Base-by-base conservation (phyloP, 2,888 invertebrate genomes). In the Notocelia uddmanniana region DNA sequence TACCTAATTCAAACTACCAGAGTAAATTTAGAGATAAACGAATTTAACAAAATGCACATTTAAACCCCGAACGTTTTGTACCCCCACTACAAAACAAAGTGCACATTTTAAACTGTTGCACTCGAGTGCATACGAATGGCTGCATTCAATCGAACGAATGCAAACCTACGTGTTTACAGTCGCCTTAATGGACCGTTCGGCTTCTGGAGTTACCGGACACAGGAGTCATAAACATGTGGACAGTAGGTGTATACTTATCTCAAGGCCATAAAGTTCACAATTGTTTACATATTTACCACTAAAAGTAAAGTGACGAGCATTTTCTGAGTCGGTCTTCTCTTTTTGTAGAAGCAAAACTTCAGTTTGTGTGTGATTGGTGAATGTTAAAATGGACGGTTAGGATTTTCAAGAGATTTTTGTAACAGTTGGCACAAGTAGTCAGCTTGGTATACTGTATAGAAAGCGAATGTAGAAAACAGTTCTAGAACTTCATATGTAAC, bases 21-120 rank as follows among this genome's bases (percentile, higher is more conserved):
- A n/a, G n/a, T 31, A 31, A 31, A 31, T 2, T 31, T 31, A 6
- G 8, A 9, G 31, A 31, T 31, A 31, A 31, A 6, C 5, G 6
- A 41, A 13, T 21, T 21, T 58, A 21, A 19, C 3, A 2, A 15
- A 26, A 37, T 15, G 72, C 72, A 62, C 62, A 34, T 54, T 57
- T 9, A 31, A 1, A 34, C 19, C 15, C 15, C 19, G 62, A 55
- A 72, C 26, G 45, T n/a, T 26, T 26, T 68, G 62, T 50, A 62
- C 59, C 9, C 18, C 60, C 69, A 41, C 68, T 70, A 72, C 68
- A 73, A 73, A 74, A 69, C 74, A 74, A 76, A 76, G 70, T 70
- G 73, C 67, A 69, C 68, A 74, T 74, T 76, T 76, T 71, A 76
- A 76, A 78, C 76, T 75, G 76, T 76, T 77, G 74, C 76, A 77